These are phyloP conservation scores for Micromys minutus DNA, from an alignment of 2,113 vertebrate genomes.

Conservation along the genomic window DNA sequence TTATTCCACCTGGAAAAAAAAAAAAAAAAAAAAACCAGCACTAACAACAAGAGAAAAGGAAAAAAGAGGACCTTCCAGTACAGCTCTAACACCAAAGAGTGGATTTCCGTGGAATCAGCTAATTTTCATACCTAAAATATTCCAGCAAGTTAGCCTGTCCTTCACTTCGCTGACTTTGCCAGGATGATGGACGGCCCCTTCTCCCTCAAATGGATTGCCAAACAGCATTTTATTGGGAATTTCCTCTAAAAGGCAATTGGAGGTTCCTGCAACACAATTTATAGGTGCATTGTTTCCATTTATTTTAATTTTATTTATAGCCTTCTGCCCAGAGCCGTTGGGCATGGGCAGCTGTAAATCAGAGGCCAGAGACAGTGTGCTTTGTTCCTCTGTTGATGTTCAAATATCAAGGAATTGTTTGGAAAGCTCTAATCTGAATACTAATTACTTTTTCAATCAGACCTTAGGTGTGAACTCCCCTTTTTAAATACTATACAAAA, in stretches of 20 bases:
- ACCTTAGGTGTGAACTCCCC: conserved; percentile 40
- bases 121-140: background rate
- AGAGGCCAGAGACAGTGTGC: background rate
- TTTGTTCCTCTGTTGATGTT: background rate
- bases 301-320: conserved; percentile 72
- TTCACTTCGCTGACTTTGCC: conserved; percentile 14
- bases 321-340: conserved; percentile 43
- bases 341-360: conserved; percentile 57
- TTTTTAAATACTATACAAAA: conserved; percentile 7
- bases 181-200: background rate
- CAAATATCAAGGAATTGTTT: background rate
- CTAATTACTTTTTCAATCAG: conserved; percentile 65
- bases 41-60: background rate
- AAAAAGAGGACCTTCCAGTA: background rate
- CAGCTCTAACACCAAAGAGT: background rate
- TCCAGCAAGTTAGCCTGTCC: background rate
- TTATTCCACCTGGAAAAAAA: background rate
- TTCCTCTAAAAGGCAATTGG: conserved; percentile 65
- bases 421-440: conserved; percentile 49
- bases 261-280: conserved; percentile 55
- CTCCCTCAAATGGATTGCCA: conserved; percentile 12
- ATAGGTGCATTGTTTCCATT: conserved; percentile 67
- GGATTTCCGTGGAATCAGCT: background rate
- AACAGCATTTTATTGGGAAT: conserved; percentile 33
- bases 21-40: background rate